phyloP scores from a whole-genome alignment of 2,113 vertebrate species.

The Ploceus nigricollis region DNA sequence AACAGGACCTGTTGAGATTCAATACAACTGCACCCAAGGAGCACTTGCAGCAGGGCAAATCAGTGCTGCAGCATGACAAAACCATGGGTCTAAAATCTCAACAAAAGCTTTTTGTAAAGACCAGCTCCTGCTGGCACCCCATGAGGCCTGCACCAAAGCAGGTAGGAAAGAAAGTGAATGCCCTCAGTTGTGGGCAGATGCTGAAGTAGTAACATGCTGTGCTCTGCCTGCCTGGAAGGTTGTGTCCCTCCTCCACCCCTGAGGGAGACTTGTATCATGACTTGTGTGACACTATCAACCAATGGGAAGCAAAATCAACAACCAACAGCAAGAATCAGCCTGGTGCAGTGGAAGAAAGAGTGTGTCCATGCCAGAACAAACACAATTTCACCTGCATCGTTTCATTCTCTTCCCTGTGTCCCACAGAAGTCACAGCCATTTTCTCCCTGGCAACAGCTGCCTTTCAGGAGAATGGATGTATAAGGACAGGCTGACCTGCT shows the following conservation, averaged over 20 bases:
- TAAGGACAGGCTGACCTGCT: neutral
- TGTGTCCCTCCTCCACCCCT: neutral
- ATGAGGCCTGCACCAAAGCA: neutral
- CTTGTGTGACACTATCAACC: neutral
- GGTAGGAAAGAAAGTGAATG: neutral
- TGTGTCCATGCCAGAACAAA: neutral
- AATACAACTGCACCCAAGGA: neutral
- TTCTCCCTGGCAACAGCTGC: neutral
- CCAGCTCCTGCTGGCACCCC: neutral
- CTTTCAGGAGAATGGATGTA: neutral
- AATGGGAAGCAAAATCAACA: neutral
- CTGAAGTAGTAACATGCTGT: neutral
- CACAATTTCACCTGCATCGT: neutral
- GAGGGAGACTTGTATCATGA: neutral
- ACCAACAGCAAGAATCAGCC: neutral
- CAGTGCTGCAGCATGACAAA: neutral
- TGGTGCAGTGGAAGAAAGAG: accelerated
- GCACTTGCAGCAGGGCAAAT: neutral
- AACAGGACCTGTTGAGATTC: neutral
- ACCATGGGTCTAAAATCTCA: neutral
- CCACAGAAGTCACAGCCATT: neutral
- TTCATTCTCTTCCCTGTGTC: neutral
- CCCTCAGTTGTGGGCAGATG: accelerated
- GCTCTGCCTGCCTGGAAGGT: neutral
- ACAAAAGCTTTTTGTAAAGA: neutral